Evolutionary conservation across 2,888 invertebrate genomes (phyloP), one percentile per base, ranked within the genome.

Genomic region (Abscondita cerata): DNA sequence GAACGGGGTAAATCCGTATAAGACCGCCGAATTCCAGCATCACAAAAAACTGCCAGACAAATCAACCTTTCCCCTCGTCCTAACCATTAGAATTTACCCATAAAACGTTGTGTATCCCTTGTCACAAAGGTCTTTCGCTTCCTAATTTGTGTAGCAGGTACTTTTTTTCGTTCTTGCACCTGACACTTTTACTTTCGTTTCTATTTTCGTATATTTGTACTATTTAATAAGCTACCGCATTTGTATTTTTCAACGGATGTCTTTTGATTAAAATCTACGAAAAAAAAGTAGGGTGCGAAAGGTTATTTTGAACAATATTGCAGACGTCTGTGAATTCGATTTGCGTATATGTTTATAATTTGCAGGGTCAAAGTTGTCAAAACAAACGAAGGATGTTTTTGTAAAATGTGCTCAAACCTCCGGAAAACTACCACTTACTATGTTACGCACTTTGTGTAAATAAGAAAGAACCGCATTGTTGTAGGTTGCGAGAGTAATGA

Each of bases 11-110:
- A 66, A 68, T 62, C 60, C 54, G 58, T 61, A 57, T 44, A 58
- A 65, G 60, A 55, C 64, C 66, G 68, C 66, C 51, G 68, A 68
- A 68, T 57, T 64, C 64, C 64, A 61, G 61, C 63, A 55, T 62
- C 64, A 60, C 65, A 62, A 66, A 64, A 61, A 61, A 56, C 56
- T 52, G 61, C 56, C 52, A 61, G 61, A 61, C 61, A 48, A 52
- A 60, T 50, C 54, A 44, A 51, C 65, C 63, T 36, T 60, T 46
- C 61, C 68, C 40, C 56, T 12, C 51, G 25, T 20, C 52, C 36
- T 52, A 50, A 33, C 33, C 41, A 34, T 15, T 40, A 44, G 31
- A 52, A 50, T 58, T 53, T 57, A 38, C 56, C 54, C 61, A 44
- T 44, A 44, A 50, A 56, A 53, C 48, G 52, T 38, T 52, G 55